Conservation (phyloP, 2,113 vertebrate genomes). For the Jaculus jaculus region DNA sequence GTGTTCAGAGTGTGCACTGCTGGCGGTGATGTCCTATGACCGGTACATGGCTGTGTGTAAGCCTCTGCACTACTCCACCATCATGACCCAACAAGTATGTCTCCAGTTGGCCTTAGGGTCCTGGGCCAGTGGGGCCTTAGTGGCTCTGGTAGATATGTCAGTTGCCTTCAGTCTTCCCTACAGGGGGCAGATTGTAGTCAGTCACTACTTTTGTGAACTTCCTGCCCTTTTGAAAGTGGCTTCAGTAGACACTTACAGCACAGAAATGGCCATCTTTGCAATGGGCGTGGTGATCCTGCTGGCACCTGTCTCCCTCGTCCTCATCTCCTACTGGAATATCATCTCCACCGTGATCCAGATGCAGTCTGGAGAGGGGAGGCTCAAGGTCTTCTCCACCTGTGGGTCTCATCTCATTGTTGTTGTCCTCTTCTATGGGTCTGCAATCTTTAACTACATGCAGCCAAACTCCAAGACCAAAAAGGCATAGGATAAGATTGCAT, state of each 20-base stretch:
- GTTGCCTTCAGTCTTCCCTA: conserved; percentile 76
- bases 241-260: conserved; percentile 43
- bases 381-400: conserved; percentile 66
- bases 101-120: conserved; percentile 29
- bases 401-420: conserved; percentile 64
- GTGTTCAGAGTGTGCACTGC: conserved; percentile 53
- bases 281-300: background rate
- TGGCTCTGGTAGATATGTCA: conserved; percentile 66
- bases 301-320: conserved; percentile 65
- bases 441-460: conserved; percentile 67
- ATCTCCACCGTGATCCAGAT: conserved; percentile 62
- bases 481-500: conserved; percentile 46
- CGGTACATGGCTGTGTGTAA: conserved; percentile 64
- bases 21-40: conserved; percentile 79
- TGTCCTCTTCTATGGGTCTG: conserved; percentile 60
- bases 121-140: conserved; percentile 64
- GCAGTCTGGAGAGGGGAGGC: conserved; percentile 41
- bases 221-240: conserved; percentile 74
- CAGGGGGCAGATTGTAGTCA: conserved; percentile 58
- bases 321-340: conserved; percentile 73
- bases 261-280: conserved; percentile 55
- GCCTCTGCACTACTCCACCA: conserved; percentile 64
- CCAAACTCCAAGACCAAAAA: conserved; percentile 63
- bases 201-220: conserved; percentile 80
- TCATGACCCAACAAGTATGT: conserved; percentile 57